These are phyloP conservation scores for Dolichotis patagonum DNA, from an alignment of 2,113 vertebrate species.

Conservation along the genomic window DNA sequence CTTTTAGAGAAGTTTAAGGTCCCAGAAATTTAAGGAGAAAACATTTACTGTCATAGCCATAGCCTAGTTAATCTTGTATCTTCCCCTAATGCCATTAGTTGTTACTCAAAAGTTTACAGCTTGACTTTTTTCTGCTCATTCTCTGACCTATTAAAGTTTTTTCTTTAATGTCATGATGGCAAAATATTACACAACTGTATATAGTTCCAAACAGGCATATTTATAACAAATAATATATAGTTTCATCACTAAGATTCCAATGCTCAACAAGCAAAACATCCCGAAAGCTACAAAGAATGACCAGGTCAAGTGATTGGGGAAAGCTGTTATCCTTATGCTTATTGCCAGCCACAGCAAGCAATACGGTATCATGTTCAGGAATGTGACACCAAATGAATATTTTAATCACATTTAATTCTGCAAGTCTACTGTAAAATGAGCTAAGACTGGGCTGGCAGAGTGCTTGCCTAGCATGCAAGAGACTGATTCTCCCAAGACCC, in stretches of 20 bases:
- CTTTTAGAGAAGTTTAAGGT: slow-evolving; percentile 33
- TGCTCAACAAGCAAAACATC: neutral
- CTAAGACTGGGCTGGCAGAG: neutral
- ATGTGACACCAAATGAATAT: slow-evolving; percentile 11
- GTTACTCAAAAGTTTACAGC: slow-evolving; percentile 38
- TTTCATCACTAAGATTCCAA: slow-evolving; percentile 1
- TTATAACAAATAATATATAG: neutral
- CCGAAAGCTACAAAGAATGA: slow-evolving; percentile 54
- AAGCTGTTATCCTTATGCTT: neutral
- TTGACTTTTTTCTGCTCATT: slow-evolving; percentile 61
- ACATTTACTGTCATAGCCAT: neutral
- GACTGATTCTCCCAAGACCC: neutral
- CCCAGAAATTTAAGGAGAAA: neutral
- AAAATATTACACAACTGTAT: slow-evolving; percentile 5
- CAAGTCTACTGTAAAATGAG: neutral
- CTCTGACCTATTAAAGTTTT: slow-evolving; percentile 26
- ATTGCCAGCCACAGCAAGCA: neutral
- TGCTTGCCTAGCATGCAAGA: neutral
- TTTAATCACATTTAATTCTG: slow-evolving; percentile 26
- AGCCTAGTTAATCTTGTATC: slow-evolving; percentile 14
- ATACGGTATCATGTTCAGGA: neutral
- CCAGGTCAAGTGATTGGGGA: neutral
- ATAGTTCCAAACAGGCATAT: slow-evolving; percentile 5
- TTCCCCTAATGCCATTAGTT: neutral
- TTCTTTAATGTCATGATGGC: slow-evolving; percentile 17